Percentiles rank a stretch among this genome's conserved stretches.
Conservation (phyloP, 35 echinoderm and acorn worm species). For the Stichopus chloronotus region DNA sequence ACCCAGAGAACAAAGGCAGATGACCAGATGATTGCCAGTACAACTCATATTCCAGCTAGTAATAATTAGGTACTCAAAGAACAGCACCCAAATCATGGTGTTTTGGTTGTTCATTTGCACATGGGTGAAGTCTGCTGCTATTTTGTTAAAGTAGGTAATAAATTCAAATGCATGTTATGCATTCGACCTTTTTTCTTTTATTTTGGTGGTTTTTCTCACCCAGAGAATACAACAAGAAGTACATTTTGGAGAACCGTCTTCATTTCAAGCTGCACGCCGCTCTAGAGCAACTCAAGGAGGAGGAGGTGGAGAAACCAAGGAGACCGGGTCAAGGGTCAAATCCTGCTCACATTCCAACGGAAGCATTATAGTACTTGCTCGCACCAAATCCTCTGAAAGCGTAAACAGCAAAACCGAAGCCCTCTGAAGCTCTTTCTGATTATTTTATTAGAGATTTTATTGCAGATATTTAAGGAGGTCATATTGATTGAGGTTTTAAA, state of each 20-base stretch:
- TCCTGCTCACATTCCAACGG: slow-evolving; percentile 9
- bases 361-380: neutral
- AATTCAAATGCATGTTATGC: neutral
- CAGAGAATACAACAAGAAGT: slow-evolving; percentile 86
- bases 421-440: slow-evolving; percentile 2
- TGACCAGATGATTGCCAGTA: too few species aligned
- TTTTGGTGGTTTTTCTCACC: neutral
- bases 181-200: neutral
- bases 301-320: neutral
- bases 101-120: too few species aligned
- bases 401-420: neutral
- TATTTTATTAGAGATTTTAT: neutral
- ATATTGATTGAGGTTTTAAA: neutral
- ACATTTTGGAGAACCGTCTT: slow-evolving; percentile 82
- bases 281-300: slow-evolving; percentile 71
- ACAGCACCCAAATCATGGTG: too few species aligned
- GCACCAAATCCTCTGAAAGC: neutral
- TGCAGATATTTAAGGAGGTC: neutral
- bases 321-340: neutral
- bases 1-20: too few species aligned
- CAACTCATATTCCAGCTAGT: too few species aligned
- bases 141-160: neutral
- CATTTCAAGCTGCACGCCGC: slow-evolving; percentile 94
- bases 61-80: too few species aligned
- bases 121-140: too few species aligned